Conservation (phyloP, 2,797 vertebrate genomes). For the Mus spretus region DNA sequence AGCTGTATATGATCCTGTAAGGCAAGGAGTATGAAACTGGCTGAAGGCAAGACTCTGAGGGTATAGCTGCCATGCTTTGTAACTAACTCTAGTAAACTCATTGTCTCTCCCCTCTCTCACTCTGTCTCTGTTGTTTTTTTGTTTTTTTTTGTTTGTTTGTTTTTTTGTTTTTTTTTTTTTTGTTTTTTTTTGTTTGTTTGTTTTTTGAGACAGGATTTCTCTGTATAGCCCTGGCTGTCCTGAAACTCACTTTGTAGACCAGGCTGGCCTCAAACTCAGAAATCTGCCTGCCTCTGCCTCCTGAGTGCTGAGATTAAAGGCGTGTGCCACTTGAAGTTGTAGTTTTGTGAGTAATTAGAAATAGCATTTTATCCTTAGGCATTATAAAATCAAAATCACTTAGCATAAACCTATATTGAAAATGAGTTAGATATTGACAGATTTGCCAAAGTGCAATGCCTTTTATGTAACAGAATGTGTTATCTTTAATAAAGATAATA, state of each 20-base stretch:
- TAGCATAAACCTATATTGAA: neutral
- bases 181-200: too few relatives aligned
- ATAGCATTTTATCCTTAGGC: neutral
- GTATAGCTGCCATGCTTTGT: neutral
- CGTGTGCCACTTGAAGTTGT: neutral
- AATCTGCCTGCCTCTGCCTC: too few relatives aligned
- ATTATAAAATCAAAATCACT: neutral
- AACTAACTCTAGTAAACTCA: neutral
- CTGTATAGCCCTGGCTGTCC: too few relatives aligned
- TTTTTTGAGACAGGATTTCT: too few relatives aligned
- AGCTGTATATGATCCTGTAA: neutral
- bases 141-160: too few relatives aligned
- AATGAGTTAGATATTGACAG: too few relatives aligned
- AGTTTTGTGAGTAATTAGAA: neutral
- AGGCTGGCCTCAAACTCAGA: too few relatives aligned
- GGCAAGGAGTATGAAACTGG: neutral
- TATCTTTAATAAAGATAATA: neutral
- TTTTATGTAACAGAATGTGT: neutral
- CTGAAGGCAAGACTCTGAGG: neutral
- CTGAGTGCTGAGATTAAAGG: too few relatives aligned
- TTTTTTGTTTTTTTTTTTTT: too few relatives aligned
- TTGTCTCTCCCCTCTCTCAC: too few relatives aligned
- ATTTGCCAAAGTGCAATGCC: neutral
- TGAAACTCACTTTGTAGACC: too few relatives aligned
- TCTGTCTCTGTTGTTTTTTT: too few relatives aligned